phyloP scores from a whole-genome alignment of 1,140 invertebrate genomes.

The Brachionus paranguensis region DNA sequence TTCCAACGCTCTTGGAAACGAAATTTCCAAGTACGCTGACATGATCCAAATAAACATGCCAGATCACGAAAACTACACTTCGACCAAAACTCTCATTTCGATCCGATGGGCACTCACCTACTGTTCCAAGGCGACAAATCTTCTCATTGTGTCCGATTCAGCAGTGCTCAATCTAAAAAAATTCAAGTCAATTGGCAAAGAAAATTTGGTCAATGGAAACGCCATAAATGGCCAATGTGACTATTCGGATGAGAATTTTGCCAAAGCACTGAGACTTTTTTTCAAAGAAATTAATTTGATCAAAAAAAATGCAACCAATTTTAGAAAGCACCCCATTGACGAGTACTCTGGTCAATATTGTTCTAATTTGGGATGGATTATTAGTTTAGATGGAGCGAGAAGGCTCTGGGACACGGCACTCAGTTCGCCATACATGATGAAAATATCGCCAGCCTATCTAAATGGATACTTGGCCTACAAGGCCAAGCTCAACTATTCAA shows the following conservation, averaged over 20 bases:
- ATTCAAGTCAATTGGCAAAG: not conserved
- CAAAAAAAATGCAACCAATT: not conserved
- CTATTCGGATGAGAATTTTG: slow-evolving; percentile 35
- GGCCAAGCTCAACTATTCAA: not conserved
- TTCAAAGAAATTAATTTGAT: slow-evolving; percentile 11
- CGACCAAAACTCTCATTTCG: slow-evolving; percentile 15
- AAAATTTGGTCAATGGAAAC: not conserved
- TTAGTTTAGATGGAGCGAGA: not conserved
- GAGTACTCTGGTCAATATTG: slow-evolving; percentile 11
- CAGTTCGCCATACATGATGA: slow-evolving; percentile 32
- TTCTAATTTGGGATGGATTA: slow-evolving; percentile 39
- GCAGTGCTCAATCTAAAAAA: slow-evolving; percentile 24
- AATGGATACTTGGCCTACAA: slow-evolving; percentile 38
- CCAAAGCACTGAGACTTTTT: slow-evolving; percentile 15
- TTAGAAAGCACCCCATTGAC: not conserved
- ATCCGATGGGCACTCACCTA: slow-evolving; percentile 32
- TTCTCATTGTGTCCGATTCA: slow-evolving; percentile 8
- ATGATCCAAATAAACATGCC: slow-evolving; percentile 35
- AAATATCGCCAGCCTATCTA: slow-evolving; percentile 18
- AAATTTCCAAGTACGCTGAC: not conserved
- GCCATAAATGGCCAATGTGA: slow-evolving; percentile 11
- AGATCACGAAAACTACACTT: slow-evolving; percentile 15
- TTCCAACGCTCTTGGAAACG: not conserved
- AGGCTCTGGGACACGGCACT: slow-evolving; percentile 11
- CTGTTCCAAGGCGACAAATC: not conserved